phyloP scores from a whole-genome alignment of 2,797 vertebrate species.

The Labroides dimidiatus region DNA sequence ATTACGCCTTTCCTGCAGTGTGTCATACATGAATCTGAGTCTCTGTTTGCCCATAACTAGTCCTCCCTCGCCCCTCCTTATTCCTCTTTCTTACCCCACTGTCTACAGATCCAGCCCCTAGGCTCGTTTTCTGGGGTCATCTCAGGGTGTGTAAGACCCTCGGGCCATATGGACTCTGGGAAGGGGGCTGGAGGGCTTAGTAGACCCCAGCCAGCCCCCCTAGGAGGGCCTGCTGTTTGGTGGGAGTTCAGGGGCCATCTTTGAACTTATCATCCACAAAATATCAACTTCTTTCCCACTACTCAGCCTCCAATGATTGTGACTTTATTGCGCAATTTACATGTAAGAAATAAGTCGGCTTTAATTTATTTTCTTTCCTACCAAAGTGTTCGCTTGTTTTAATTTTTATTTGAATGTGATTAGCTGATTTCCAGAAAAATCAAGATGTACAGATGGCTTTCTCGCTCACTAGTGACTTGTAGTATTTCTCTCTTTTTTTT shows the following conservation, averaged over 20 bases:
- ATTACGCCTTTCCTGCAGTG: slow-evolving; percentile 9
- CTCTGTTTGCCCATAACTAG: slow-evolving; percentile 32
- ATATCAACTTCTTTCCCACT: not conserved
- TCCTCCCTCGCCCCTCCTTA: not conserved
- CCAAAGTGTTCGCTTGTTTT: slow-evolving; percentile 25
- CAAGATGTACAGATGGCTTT: slow-evolving; percentile 63
- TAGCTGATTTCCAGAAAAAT: slow-evolving; percentile 42
- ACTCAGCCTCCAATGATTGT: not conserved
- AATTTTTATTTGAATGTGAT: slow-evolving; percentile 57
- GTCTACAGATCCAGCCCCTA: slow-evolving; percentile 41
- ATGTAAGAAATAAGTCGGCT: no score
- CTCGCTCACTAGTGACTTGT: slow-evolving; percentile 49
- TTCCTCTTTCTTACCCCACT: slow-evolving; percentile 31
- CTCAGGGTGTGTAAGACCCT: slow-evolving; percentile 58
- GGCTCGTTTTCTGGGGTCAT: slow-evolving; percentile 57
- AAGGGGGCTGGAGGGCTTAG: slow-evolving; percentile 70
- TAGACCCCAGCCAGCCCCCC: slow-evolving; percentile 54
- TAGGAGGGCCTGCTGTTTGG: slow-evolving; percentile 49
- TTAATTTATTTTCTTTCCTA: slow-evolving; percentile 10
- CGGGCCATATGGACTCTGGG: slow-evolving; percentile 76
- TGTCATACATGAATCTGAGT: slow-evolving; percentile 26
- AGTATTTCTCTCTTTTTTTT: slow-evolving; percentile 21
- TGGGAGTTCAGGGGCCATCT: slow-evolving; percentile 37
- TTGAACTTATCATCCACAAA: slow-evolving; percentile 54
- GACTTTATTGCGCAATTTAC: not conserved